Evolutionary conservation across 2,113 vertebrate genomes (phyloP).

Genomic region (Prolemur simus): DNA sequence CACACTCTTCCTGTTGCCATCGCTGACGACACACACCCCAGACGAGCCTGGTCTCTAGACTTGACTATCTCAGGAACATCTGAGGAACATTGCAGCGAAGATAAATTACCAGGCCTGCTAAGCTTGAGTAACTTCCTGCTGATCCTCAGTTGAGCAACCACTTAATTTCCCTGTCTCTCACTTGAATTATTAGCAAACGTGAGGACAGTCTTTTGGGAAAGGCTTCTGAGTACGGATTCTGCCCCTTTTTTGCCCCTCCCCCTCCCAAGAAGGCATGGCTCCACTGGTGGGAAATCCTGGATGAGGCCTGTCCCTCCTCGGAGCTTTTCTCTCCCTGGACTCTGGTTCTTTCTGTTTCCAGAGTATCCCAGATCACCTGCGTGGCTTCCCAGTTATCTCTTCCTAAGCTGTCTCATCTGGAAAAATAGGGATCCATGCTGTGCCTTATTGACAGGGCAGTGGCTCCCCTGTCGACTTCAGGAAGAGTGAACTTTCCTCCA

Average conservation of each 20-base stretch:
- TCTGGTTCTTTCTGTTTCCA: neutral
- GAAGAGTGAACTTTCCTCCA: neutral
- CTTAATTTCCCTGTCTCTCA: neutral
- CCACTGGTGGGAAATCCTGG: neutral
- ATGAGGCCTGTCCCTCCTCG: rapidly evolving
- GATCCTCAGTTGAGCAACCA: neutral
- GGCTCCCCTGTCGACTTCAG: neutral
- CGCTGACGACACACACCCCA: rapidly evolving
- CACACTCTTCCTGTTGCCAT: neutral
- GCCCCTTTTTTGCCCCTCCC: too few relatives aligned
- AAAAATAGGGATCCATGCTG: neutral
- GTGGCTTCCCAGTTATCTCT: neutral
- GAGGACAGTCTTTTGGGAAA: rapidly evolving
- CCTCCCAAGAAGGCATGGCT: neutral
- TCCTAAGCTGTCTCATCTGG: neutral
- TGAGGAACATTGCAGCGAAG: neutral
- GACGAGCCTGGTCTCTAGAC: neutral
- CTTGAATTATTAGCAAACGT: neutral
- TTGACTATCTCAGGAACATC: neutral
- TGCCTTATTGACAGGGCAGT: neutral
- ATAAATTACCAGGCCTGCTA: neutral
- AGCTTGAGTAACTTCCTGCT: neutral
- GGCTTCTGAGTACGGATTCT: neutral
- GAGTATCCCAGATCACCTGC: neutral
- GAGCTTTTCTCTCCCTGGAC: neutral